Base-by-base conservation (phyloP, 2,113 vertebrate genomes). In the Daphoenositta chrysoptera region DNA sequence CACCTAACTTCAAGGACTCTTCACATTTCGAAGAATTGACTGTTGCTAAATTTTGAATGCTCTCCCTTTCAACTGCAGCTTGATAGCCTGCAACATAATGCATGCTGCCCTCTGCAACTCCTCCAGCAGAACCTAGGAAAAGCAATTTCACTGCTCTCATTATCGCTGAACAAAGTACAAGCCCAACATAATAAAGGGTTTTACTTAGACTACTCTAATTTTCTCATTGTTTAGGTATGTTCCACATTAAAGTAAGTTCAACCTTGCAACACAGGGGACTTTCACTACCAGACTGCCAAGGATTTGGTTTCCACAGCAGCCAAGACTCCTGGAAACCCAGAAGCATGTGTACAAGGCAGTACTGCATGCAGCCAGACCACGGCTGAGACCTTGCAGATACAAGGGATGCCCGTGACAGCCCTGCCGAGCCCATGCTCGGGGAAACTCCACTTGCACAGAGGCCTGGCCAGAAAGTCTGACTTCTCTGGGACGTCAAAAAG, bases 351-450 rank as follows among this genome's bases (percentile, higher is more conserved):
- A n/a, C 15, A 83, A 65, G 12, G 80, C 37, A 83, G 37, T 31
- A 44, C 4, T 23, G 35, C 35, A 37, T 4, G 31, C 15, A 50
- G 40, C 19, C 48, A 83, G 44, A 90, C 40, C 61, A 68, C 0
- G 0, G 9, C 45, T 39, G 42, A 69, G 44, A 65, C 37, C 30
- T 19, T 37, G 28, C 37, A 90, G 45, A 19, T 11, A 31, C 0
- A 1, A 63, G 20, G 24, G 69, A 48, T 39, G 20, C 13, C 17
- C 3, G 0, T 7, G 45, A 44, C 48, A 63, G 15, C 33, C 35
- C 39, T 1, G 2, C 33, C 0, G 0, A 57, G 48, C 45, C 56
- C 37, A 14, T 2, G 19, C 19, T 54, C 45, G 40, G 6, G 31
- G 19, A 17, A 83, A 33, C 13, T 27, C 16, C n/a, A 18, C 37